Conservation (phyloP, 2,888 invertebrate genomes). For the Myopa tessellatipennis region DNA sequence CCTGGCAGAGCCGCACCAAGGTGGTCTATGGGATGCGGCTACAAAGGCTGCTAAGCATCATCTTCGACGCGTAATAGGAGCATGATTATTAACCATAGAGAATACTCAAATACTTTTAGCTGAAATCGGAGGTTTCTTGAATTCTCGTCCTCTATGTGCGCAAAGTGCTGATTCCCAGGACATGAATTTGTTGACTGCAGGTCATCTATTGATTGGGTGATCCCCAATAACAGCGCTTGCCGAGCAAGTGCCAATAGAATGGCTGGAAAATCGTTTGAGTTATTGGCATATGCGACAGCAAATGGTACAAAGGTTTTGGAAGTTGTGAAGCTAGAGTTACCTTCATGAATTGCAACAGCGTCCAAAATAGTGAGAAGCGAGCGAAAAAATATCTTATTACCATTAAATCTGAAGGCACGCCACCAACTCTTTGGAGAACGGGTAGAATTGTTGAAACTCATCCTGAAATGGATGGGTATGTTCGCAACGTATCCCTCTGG, state of each 20-base stretch:
- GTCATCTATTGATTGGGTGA: slow-evolving; percentile 36
- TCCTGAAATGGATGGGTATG: slow-evolving; percentile 4
- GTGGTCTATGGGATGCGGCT: too few species aligned
- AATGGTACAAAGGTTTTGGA: slow-evolving; percentile 37
- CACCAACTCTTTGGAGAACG: slow-evolving; percentile 30
- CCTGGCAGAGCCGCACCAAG: too few species aligned
- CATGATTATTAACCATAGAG: slow-evolving; percentile 41
- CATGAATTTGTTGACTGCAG: slow-evolving; percentile 25
- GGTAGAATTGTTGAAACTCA: slow-evolving; percentile 21
- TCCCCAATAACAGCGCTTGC: slow-evolving; percentile 31
- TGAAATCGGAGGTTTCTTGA: slow-evolving; percentile 48
- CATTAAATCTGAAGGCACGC: slow-evolving; percentile 29
- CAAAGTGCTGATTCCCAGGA: slow-evolving; percentile 33
- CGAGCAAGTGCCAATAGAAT: slow-evolving; percentile 35
- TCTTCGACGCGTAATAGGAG: slow-evolving; percentile 23
- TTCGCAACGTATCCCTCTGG: too few species aligned
- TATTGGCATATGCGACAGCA: too few species aligned
- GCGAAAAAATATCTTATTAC: slow-evolving; percentile 34
- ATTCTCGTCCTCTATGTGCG: slow-evolving; percentile 37
- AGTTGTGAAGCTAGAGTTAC: slow-evolving; percentile 43
- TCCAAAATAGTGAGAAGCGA: slow-evolving; percentile 42
- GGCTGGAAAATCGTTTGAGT: not conserved
- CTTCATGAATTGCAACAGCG: slow-evolving; percentile 42
- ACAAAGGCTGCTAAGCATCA: not conserved
- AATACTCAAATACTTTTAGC: slow-evolving; percentile 33